Base-by-base conservation (phyloP, 2,888 invertebrate species). In the Synergus itoensis region DNA sequence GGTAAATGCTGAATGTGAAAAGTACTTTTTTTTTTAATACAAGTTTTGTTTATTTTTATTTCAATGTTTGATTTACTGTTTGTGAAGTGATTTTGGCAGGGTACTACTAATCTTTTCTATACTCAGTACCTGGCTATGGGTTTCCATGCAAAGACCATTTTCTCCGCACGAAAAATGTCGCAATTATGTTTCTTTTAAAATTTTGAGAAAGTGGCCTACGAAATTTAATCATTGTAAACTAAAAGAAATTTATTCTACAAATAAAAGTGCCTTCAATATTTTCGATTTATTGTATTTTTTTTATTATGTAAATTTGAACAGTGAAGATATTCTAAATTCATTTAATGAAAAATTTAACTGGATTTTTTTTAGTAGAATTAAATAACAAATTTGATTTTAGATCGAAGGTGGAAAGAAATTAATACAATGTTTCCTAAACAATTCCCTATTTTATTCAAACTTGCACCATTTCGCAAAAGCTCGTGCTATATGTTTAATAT, bases 251-350 rank as follows among this genome's bases (percentile, higher is more conserved):
- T 87, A 86, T 88, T 88, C 86, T 88, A 88, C 78, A 84, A 90
- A 90, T 90, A 90, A 90, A 90, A 89, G 87, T 91, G 89, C 89
- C 89, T 90, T 89, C 77, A 83, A 85, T 88, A 88, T 77, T 84
- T 77, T 75, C 28, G 18, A 53, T 60, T 82, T 76, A 43, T 63
- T 76, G 78, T 78, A 28, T 18, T 60, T 76, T 60, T 76, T 62
- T 40, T 28, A 28, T 28, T 28, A 28, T 28, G 28, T 28, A 28
- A 16, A 41, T 18, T 9, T 36, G 4, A 65, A 65, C n/a, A 28
- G 28, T n/a, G 8, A n/a, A n/a, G 36, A 21, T 62, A 80, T 77
- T 76, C 53, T 9, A 16, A 78, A 78, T 11, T 79, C 21, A 11
- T 36, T 9, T 28, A 69, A 62, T 40, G 21, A 60, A 67, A n/a